A percentile compares a stretch with the other conserved stretches of the same genome.
These are phyloP conservation scores for Stenichneumon culpator DNA, from an alignment of 2,888 invertebrate genomes.

Conservation along the genomic window DNA sequence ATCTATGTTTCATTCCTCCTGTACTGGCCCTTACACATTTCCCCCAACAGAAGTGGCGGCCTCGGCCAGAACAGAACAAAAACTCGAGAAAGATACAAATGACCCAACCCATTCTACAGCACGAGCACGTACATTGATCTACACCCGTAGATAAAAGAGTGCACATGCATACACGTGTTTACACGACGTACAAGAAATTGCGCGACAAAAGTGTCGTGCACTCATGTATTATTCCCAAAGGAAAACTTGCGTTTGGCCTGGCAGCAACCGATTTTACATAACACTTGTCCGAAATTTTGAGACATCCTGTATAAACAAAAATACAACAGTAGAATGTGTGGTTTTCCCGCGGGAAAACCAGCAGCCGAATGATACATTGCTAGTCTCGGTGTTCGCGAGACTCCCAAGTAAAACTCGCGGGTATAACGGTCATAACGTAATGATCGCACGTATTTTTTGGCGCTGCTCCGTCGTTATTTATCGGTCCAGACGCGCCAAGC, in stretches of 20 bases:
- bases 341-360: constrained; percentile 72
- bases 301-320: constrained; percentile 2
- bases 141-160: constrained; percentile 16
- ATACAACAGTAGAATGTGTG: constrained; percentile 41
- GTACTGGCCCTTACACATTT: constrained; percentile 10
- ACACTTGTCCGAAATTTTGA: not conserved
- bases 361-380: constrained; percentile 70
- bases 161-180: not conserved
- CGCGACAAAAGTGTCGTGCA: not conserved
- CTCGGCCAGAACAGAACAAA: constrained; percentile 43
- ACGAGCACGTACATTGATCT: constrained; percentile 30
- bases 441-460: constrained; percentile 74
- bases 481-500: constrained; percentile 54
- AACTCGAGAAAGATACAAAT: constrained; percentile 45
- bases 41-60: constrained; percentile 31
- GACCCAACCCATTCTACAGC: constrained; percentile 22
- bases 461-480: constrained; percentile 70
- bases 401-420: constrained; percentile 64
- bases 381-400: constrained; percentile 47
- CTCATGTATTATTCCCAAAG: not conserved
- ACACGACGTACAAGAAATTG: not conserved
- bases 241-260: not conserved
- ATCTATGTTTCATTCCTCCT: constrained; percentile 25
- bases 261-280: not conserved
- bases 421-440: constrained; percentile 74